These are phyloP conservation scores for Furcula furcula DNA, from an alignment of 2,888 invertebrate species.

Conservation along the genomic window DNA sequence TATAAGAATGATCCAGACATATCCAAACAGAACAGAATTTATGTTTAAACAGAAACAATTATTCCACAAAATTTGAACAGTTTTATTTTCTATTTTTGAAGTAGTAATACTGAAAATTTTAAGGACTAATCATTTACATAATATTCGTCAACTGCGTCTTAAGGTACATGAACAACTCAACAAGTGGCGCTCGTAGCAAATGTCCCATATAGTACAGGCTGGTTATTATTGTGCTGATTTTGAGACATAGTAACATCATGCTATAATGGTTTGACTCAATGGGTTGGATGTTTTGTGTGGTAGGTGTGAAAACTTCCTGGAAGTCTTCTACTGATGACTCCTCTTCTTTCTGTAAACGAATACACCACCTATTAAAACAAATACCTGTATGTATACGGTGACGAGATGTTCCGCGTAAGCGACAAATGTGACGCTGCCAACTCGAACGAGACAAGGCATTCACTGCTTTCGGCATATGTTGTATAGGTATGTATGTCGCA, in stretches of 20 bases:
- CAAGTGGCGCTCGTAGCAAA: slow-evolving; percentile 30
- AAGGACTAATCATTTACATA: slow-evolving; percentile 1
- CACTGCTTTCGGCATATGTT: too few relatives aligned
- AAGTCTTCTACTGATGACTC: slow-evolving; percentile 38
- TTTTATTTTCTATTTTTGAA: neutral
- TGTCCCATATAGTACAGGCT: slow-evolving; percentile 37
- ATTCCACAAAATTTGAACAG: too few relatives aligned
- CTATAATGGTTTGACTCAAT: slow-evolving; percentile 13
- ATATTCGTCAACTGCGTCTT: slow-evolving; percentile 5
- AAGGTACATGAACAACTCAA: slow-evolving; percentile 17
- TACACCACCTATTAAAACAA: neutral
- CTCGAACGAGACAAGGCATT: too few relatives aligned
- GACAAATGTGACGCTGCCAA: too few relatives aligned
- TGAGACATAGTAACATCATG: slow-evolving; percentile 26
- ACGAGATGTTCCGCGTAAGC: too few relatives aligned
- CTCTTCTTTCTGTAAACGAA: slow-evolving; percentile 30
- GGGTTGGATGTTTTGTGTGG: slow-evolving; percentile 21
- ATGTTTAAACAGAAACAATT: too few relatives aligned
- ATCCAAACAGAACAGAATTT: too few relatives aligned
- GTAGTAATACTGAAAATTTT: neutral
- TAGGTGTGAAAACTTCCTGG: slow-evolving; percentile 35
- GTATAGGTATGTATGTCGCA: too few relatives aligned
- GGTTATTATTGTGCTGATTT: slow-evolving; percentile 39
- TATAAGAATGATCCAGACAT: too few relatives aligned
- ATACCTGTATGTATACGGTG: too few relatives aligned